A percentile compares a stretch with the other conserved stretches of the same genome.
Evolutionary conservation across 1,140 invertebrate genomes (phyloP).

Genomic region (Colletes latitarsis): DNA sequence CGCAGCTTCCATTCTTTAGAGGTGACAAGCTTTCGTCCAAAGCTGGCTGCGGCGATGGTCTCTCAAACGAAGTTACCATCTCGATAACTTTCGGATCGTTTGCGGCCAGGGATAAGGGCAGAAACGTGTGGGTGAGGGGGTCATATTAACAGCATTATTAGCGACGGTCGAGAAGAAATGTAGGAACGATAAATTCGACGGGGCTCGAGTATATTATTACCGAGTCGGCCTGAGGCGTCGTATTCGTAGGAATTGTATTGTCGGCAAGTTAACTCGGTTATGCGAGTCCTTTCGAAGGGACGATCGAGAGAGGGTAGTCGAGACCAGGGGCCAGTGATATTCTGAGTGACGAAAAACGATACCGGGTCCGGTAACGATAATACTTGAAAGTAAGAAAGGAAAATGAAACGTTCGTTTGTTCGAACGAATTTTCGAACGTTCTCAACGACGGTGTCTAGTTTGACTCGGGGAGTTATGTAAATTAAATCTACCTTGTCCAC

Average conservation of each 20-base stretch:
- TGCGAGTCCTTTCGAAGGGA: conserved; percentile 24
- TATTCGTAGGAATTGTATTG: conserved; percentile 46
- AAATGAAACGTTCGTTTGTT: conserved; percentile 43
- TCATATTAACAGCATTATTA: conserved; percentile 32
- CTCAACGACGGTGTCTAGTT: background rate
- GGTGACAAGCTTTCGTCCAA: conserved; percentile 27
- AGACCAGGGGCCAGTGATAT: conserved; percentile 33
- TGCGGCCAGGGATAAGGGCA: no score
- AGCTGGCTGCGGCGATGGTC: background rate
- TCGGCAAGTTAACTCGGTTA: conserved; percentile 37
- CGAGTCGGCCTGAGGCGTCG: background rate
- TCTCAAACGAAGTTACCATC: background rate
- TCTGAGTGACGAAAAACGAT: conserved; percentile 55
- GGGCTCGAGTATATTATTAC: conserved; percentile 42
- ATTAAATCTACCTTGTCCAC: conserved; percentile 1
- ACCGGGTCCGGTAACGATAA: conserved; percentile 51
- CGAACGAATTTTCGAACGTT: background rate
- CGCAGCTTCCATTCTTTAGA: conserved; percentile 24
- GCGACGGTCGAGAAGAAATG: conserved; percentile 33
- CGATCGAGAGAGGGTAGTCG: background rate
- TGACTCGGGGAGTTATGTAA: conserved; percentile 11
- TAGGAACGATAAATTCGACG: conserved; percentile 43
- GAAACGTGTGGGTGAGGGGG: background rate
- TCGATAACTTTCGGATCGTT: conserved; percentile 21
- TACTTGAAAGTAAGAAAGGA: conserved; percentile 55